phyloP scores from a whole-genome alignment of 1,140 invertebrate species.

The Schlechtendalia chinensis region DNA sequence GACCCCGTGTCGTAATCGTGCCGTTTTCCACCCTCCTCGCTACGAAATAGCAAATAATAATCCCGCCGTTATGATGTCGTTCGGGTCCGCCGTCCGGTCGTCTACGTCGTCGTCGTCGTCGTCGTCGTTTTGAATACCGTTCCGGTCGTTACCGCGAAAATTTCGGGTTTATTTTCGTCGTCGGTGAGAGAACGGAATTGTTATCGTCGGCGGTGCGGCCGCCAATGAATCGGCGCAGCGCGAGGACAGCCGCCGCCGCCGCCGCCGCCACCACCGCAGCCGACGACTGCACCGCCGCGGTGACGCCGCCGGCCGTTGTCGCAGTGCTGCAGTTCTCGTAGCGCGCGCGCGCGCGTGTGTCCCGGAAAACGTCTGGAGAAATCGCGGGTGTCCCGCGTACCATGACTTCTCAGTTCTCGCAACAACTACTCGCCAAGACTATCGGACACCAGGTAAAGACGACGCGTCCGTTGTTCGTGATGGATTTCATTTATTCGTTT shows the following conservation, averaged over 20 bases:
- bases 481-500: too few relatives aligned
- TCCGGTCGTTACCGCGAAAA: too few relatives aligned
- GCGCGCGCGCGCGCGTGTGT: neutral
- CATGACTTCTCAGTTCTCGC: conserved; percentile 48
- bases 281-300: conserved; percentile 1
- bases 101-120: too few relatives aligned
- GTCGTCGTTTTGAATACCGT: too few relatives aligned
- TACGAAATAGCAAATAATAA: too few relatives aligned
- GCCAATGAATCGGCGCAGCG: conserved; percentile 25
- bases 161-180: too few relatives aligned
- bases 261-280: neutral
- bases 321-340: conserved; percentile 14
- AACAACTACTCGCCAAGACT: conserved; percentile 46
- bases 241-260: conserved; percentile 11
- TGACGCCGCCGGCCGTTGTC: conserved; percentile 27
- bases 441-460: conserved; percentile 41
- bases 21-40: too few relatives aligned
- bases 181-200: too few relatives aligned
- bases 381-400: conserved; percentile 44
- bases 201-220: neutral
- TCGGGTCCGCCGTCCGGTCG: too few relatives aligned
- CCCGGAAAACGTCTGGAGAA: conserved; percentile 4
- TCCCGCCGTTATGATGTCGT: too few relatives aligned
- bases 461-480: too few relatives aligned
- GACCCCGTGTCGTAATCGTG: neutral